Evolutionary conservation across 2,888 invertebrate genomes (phyloP).

Genomic region (Dioctria rufipes): DNA sequence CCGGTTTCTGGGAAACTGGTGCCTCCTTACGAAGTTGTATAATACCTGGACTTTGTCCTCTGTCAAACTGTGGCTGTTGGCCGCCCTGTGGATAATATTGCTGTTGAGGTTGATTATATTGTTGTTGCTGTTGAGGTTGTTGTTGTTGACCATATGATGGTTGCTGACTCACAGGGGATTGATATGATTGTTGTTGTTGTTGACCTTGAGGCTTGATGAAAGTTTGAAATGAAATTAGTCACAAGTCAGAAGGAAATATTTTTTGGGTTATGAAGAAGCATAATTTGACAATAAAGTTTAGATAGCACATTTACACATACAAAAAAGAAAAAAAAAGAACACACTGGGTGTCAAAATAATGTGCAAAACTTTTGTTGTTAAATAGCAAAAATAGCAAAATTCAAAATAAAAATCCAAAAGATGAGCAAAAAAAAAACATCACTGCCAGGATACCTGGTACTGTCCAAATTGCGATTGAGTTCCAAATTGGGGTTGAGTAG

Average conservation of each 20-base stretch:
- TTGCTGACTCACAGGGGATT: conserved; percentile 58
- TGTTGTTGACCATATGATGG: conserved; percentile 55
- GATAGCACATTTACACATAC: conserved; percentile 22
- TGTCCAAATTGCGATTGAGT: conserved; percentile 52
- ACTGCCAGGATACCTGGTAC: conserved; percentile 37
- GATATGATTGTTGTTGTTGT: conserved; percentile 21
- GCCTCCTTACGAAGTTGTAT: conserved; percentile 78
- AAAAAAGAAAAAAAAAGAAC: conserved; percentile 44
- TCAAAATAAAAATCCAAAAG: conserved; percentile 19
- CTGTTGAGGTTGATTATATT: conserved; percentile 61
- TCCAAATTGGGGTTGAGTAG: conserved; percentile 43
- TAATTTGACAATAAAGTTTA: conserved; percentile 2
- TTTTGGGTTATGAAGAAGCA: background rate
- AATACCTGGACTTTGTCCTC: conserved; percentile 74
- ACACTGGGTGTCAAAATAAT: background rate
- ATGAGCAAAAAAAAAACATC: conserved; percentile 57
- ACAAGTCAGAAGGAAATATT: background rate
- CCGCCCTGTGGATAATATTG: conserved; percentile 61
- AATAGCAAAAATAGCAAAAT: conserved; percentile 37
- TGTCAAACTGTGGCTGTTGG: conserved; percentile 61
- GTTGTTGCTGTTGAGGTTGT: conserved; percentile 61
- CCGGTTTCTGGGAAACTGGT: conserved; percentile 83
- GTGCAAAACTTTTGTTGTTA: conserved; percentile 37
- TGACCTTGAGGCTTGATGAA: conserved; percentile 47
- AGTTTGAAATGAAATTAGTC: conserved; percentile 27